A percentile compares a stretch with the other conserved stretches of the same genome.
phyloP scores from a whole-genome alignment of 64 coral and sea anemone species.

The Stichodactyla mertensii region DNA sequence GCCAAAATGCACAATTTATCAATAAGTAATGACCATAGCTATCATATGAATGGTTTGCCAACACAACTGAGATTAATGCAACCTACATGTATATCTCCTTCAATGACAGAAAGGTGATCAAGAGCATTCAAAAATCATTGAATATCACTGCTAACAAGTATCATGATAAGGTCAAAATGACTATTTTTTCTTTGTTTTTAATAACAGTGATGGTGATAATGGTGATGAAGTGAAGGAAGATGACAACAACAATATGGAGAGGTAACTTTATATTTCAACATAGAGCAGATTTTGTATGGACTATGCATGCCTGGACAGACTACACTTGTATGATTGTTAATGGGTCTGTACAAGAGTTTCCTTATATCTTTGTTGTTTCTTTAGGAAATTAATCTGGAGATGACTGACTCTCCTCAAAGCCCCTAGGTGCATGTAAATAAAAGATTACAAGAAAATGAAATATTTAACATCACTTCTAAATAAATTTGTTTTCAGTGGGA shows the following conservation, averaged over 20 bases:
- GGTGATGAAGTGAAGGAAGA: neutral
- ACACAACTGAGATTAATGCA: neutral
- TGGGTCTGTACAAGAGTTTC: no score
- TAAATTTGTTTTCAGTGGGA: neutral
- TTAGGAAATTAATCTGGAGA: no score
- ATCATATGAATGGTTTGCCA: constrained; percentile 51
- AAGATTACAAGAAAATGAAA: no score
- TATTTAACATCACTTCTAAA: neutral
- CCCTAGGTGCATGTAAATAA: no score
- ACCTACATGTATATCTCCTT: neutral
- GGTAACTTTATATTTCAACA: neutral
- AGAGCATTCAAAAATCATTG: no score
- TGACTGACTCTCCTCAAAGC: no score
- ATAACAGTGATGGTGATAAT: neutral
- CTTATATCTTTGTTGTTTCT: no score
- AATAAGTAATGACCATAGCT: constrained; percentile 81
- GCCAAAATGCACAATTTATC: constrained; percentile 85
- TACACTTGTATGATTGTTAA: no score
- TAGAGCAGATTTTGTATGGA: no score
- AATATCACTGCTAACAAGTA: neutral
- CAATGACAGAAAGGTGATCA: neutral
- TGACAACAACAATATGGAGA: constrained; percentile 19
- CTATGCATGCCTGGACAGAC: no score
- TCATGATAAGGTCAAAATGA: no score
- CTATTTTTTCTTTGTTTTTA: neutral